A percentile compares a stretch with the other conserved stretches of the same genome.
These are phyloP conservation scores for Pholis gunnellus DNA, from an alignment of 2,113 vertebrate species.

Conservation along the genomic window DNA sequence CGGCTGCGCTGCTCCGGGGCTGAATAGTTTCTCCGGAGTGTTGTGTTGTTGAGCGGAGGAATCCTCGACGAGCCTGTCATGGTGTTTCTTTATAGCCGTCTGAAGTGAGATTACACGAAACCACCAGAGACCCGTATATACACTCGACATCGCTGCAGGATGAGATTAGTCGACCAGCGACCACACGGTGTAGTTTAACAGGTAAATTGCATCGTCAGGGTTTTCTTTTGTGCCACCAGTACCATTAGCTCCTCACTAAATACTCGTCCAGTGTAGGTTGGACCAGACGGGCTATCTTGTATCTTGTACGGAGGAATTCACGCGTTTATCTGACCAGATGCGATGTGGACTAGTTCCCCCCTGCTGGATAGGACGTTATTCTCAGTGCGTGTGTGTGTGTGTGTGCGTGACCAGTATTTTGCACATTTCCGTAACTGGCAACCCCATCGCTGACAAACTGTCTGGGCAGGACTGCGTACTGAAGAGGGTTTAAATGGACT, in stretches of 20 bases:
- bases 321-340: slow-evolving; percentile 25
- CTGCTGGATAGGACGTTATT: slow-evolving; percentile 20
- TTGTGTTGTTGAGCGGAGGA: slow-evolving; percentile 77
- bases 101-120: slow-evolving; percentile 60
- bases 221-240: slow-evolving; percentile 66
- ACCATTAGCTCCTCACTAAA: slow-evolving; percentile 25
- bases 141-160: slow-evolving; percentile 30
- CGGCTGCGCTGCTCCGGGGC: slow-evolving; percentile 53
- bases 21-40: slow-evolving; percentile 64
- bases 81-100: slow-evolving; percentile 30
- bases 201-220: slow-evolving; percentile 60
- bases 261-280: slow-evolving; percentile 54
- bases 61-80: slow-evolving; percentile 66
- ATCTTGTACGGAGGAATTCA: slow-evolving; percentile 38
- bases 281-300: slow-evolving; percentile 27
- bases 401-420: slow-evolving; percentile 40
- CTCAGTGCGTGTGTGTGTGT: not conserved
- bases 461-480: not conserved
- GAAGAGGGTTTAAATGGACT: slow-evolving; percentile 51
- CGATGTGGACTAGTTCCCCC: slow-evolving; percentile 49
- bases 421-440: slow-evolving; percentile 53
- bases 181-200: slow-evolving; percentile 45
- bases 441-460: slow-evolving; percentile 28
- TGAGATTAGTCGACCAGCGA: slow-evolving; percentile 32
- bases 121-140: not conserved